phyloP scores from a whole-genome alignment of 2,888 invertebrate species.

The Acanthoscelides obtectus region DNA sequence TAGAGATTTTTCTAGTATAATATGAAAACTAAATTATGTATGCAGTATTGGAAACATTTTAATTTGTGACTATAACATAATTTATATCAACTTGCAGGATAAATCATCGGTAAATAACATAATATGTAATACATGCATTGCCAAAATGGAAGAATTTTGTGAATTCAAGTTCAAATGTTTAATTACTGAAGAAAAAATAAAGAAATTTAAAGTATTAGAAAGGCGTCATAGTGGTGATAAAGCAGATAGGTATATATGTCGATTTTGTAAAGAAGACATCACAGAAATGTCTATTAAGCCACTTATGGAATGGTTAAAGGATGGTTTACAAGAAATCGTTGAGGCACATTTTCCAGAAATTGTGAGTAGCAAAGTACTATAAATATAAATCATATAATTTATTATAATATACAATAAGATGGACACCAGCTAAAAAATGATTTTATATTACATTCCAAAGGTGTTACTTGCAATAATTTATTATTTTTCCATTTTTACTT shows the following conservation, averaged over 20 bases:
- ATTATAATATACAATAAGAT: no score
- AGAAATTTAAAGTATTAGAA: neutral
- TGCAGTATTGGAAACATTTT: no score
- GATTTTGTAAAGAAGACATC: neutral
- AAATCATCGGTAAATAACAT: neutral
- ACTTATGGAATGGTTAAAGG: neutral
- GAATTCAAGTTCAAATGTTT: neutral
- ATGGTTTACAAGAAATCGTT: neutral
- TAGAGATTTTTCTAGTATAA: no score
- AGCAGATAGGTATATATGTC: neutral
- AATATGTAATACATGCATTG: neutral
- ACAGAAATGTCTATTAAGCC: neutral
- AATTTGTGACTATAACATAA: neutral
- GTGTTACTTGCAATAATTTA: no score
- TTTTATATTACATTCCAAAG: no score
- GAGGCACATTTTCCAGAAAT: neutral
- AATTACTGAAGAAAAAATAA: neutral
- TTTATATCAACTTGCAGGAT: neutral
- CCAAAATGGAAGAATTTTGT: neutral
- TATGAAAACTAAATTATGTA: no score
- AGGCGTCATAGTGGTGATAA: neutral
- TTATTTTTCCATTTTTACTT: no score
- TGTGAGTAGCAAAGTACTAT: no score
- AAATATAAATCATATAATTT: no score
- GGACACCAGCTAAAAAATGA: no score